Evolutionary conservation across 2,888 invertebrate species (phyloP), one percentile per base, ranked within the genome.

Genomic region (Synergus japonicus): DNA sequence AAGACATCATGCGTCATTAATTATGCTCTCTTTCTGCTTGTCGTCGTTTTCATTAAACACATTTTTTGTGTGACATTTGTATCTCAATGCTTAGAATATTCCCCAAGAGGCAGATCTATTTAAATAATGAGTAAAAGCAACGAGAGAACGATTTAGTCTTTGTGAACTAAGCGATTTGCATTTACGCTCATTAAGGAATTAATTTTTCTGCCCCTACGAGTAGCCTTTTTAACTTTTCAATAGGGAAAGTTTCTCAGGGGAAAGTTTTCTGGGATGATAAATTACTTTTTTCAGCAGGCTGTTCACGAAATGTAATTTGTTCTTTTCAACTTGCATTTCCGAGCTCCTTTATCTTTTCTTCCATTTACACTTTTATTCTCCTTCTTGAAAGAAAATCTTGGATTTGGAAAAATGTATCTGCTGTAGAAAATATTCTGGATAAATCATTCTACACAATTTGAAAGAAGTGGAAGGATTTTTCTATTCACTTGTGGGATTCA

Each of bases 1-100:
- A 77, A 67, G 64, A 79, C 44, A 64, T 63, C 41, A 64, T 63
- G 78, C 60, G 64, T 77, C 77, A 79, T 79, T 69, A 77, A 77
- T 81, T 79, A 73, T 77, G 44, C 64, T 66, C 44, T 69, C 54
- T n/a, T 60, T 65, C 73, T 65, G 63, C 65, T 54, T 29, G 73
- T 49, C 73, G 54, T 37, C 73, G 49, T 37, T 73, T 49, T 49
- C 49, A 73, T 73, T 73, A 73, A 54, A 54, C 18, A 73, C 15
- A 49, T 73, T 73, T 73, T 73, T 73, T 73, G 2, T 73, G n/a
- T 8, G 54, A 54, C 54, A 73, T 73, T 73, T 54, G 29, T 54
- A 54, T 46, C 54, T 15, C 22, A 73, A 54, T 73, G 29, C 49
- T 41, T 67, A 18, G 22, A 60, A 60, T 22, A 60, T 22, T 22